Evolutionary conservation across 2,888 invertebrate genomes (phyloP).

Genomic region (Zele albiditarsus): DNA sequence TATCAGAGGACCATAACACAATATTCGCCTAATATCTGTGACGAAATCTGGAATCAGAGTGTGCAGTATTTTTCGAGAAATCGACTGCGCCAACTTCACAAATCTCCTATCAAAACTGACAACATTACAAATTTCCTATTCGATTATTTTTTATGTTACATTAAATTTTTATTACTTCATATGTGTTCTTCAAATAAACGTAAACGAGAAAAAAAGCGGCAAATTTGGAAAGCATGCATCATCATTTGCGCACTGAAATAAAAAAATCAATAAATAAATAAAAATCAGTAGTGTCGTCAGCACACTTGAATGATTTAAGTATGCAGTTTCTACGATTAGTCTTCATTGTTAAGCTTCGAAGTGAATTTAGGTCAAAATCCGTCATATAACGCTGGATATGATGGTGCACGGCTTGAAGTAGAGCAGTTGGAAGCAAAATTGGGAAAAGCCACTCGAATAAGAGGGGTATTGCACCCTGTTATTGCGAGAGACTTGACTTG

Average conservation of each 20-base stretch:
- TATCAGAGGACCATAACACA: no score
- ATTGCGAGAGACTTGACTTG: background rate
- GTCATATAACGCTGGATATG: background rate
- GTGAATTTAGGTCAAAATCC: background rate
- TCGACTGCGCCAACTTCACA: no score
- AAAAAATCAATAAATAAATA: background rate
- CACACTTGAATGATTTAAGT: background rate
- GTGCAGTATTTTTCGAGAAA: no score
- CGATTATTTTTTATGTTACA: no score
- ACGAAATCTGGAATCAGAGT: no score
- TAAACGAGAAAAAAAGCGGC: no score
- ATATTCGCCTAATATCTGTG: no score
- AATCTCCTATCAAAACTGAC: no score
- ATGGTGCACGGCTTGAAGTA: background rate
- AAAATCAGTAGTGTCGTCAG: background rate
- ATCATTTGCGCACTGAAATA: background rate
- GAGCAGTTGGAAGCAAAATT: background rate
- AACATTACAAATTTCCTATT: no score
- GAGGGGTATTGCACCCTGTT: background rate
- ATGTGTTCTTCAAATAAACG: no score
- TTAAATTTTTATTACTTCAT: no score
- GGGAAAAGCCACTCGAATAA: background rate
- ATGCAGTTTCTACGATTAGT: background rate
- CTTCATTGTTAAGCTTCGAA: background rate
- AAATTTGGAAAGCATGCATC: no score